A percentile compares a stretch with the other conserved stretches of the same genome.
Evolutionary conservation across 1,140 invertebrate genomes (phyloP).

Genomic region (Drosophila rufa): DNA sequence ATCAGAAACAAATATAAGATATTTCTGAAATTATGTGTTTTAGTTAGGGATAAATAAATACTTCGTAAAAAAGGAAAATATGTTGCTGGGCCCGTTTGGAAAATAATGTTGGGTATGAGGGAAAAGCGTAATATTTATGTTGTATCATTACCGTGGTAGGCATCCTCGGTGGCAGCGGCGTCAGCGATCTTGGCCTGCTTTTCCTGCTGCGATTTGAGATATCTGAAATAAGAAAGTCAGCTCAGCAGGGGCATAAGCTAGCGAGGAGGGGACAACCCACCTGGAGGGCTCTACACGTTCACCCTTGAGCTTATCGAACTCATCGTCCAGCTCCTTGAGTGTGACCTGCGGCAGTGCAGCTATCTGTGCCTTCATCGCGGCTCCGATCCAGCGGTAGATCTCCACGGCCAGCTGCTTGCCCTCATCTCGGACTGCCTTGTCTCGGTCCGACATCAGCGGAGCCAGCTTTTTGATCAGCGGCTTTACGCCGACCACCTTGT

Average conservation of each 20-base stretch:
- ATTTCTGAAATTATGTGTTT: background rate
- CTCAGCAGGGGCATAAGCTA: background rate
- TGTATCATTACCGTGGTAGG: slow-evolving; percentile 83
- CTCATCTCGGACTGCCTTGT: slow-evolving; percentile 96
- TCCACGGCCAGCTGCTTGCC: slow-evolving; percentile 95
- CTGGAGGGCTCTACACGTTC: slow-evolving; percentile 90
- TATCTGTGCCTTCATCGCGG: slow-evolving; percentile 94
- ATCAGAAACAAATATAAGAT: no score
- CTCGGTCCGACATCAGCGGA: slow-evolving; percentile 94
- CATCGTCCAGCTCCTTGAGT: slow-evolving; percentile 94
- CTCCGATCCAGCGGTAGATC: slow-evolving; percentile 96
- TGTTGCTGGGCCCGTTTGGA: background rate
- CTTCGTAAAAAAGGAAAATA: background rate
- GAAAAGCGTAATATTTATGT: background rate
- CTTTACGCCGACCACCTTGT: slow-evolving; percentile 96
- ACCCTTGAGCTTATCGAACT: slow-evolving; percentile 92
- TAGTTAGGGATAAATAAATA: background rate
- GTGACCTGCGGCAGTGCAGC: slow-evolving; percentile 94
- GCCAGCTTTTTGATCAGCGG: slow-evolving; percentile 95
- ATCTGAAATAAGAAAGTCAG: slow-evolving; percentile 86
- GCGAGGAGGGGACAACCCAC: slow-evolving; percentile 16
- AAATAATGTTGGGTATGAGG: background rate
- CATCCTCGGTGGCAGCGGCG: slow-evolving; percentile 86
- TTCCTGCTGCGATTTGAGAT: slow-evolving; percentile 95
- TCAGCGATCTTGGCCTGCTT: slow-evolving; percentile 89